Evolutionary conservation across 2,888 invertebrate genomes (phyloP), one percentile per base, ranked within the genome.

Genomic region (Drosophila diplacantha): DNA sequence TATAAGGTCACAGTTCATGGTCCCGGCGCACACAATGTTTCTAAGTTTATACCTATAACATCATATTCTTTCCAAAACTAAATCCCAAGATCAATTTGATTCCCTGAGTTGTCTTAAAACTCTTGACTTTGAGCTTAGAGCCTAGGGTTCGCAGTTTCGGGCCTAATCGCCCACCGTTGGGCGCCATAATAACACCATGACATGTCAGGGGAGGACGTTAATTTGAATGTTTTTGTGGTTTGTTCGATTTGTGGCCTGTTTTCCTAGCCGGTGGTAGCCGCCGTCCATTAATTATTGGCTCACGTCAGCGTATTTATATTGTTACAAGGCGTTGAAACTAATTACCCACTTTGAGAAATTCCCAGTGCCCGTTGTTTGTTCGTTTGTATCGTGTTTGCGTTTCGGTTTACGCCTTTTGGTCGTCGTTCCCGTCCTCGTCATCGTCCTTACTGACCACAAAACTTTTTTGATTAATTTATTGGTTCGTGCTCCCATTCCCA

Each of bases 301-400:
- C 59, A 60, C 60, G 76, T 65, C 66, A 68, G 67, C 65, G 61
- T 64, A 71, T 81, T 76, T 75, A 75, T 75, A 73, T 76, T 81
- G 67, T 73, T 68, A 62, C 71, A 72, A 81, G 75, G 81, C 81
- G 79, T 81, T 75, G 73, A 81, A 75, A 75, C 81, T 81, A 81
- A 81, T 81, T 78, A 73, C 64, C 53, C 51, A 59, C 47, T 59
- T 51, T 50, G 38, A 57, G 47, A 24, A 38, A 39, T 24, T 8
- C 49, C 5, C 22, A 22, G 14, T 18, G 14, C 8, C 46, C 32
- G 26, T 9, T 24, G 20, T 39, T 62, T 34, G 20, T 26, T 29
- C 32, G 26, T 22, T 32, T 38, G 44, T 35, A 44, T 55, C 44
- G 49, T 53, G 60, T 63, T 63, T 72, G 51, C 52, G 43, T 56